Percentiles rank a stretch among this genome's conserved stretches.
Evolutionary conservation across 2,797 vertebrate genomes (phyloP).

Genomic region (Ceyx erithaca): DNA sequence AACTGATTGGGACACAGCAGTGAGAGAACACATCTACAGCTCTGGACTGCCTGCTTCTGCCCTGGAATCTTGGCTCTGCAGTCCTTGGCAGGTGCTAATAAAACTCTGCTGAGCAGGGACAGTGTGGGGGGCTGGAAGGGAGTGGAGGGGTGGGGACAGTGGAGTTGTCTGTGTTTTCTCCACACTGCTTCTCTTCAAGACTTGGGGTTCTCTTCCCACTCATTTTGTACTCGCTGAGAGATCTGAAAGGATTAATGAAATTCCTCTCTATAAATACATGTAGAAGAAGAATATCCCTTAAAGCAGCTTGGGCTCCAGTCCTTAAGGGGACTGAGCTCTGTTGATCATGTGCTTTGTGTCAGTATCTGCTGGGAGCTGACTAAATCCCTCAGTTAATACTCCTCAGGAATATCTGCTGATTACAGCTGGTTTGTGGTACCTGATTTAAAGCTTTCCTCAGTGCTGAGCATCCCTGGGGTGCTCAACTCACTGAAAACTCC

Average conservation of each 20-base stretch:
- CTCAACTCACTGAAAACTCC: neutral
- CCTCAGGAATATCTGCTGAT: neutral
- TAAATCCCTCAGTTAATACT: neutral
- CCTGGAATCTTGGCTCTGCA: neutral
- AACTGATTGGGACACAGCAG: neutral
- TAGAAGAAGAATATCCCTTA: neutral
- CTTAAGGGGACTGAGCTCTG: neutral
- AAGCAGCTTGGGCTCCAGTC: neutral
- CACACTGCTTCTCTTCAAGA: neutral
- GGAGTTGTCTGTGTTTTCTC: too few relatives aligned
- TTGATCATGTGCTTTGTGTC: neutral
- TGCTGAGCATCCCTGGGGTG: fast-evolving
- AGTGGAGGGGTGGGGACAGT: neutral
- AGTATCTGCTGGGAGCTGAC: neutral
- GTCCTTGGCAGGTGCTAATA: constrained; percentile 8
- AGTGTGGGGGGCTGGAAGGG: fast-evolving
- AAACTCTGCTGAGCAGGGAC: neutral
- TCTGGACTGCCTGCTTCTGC: neutral
- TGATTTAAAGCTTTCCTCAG: neutral
- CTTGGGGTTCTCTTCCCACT: neutral
- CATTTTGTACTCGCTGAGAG: neutral
- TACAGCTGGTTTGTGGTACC: fast-evolving
- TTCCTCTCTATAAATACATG: neutral
- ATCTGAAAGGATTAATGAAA: neutral
- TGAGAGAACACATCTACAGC: constrained; percentile 10